Evolutionary conservation across 2,113 vertebrate genomes (phyloP).

Genomic region (Dunckerocampus dactyliophorus): DNA sequence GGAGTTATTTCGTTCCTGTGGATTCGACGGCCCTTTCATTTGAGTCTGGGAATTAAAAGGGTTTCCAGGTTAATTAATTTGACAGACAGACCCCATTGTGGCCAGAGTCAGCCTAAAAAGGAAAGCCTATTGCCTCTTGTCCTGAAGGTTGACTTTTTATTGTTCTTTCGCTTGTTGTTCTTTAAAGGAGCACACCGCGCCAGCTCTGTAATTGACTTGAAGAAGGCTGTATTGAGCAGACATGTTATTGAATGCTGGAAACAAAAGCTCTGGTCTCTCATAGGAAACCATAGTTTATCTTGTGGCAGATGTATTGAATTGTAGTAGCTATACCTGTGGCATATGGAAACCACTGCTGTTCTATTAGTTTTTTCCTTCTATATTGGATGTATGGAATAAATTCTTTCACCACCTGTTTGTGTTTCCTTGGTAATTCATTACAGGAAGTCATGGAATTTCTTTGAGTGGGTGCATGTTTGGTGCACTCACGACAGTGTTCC

Average conservation of each 20-base stretch:
- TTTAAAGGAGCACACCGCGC: slow-evolving; percentile 29
- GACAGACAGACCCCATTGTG: slow-evolving; percentile 69
- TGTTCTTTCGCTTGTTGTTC: slow-evolving; percentile 50
- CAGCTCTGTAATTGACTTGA: slow-evolving; percentile 55
- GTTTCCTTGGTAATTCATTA: slow-evolving; percentile 31
- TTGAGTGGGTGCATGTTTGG: slow-evolving; percentile 13
- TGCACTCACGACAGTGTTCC: slow-evolving; percentile 10
- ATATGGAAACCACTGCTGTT: slow-evolving; percentile 21
- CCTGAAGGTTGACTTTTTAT: slow-evolving; percentile 61
- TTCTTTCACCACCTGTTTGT: slow-evolving; percentile 14
- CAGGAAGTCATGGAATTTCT: slow-evolving; percentile 41
- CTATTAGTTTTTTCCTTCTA: slow-evolving; percentile 29
- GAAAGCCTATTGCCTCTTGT: slow-evolving; percentile 58
- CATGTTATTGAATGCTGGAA: slow-evolving; percentile 45
- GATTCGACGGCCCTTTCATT: slow-evolving; percentile 52
- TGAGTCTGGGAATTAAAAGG: slow-evolving; percentile 55
- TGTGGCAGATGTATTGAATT: slow-evolving; percentile 24
- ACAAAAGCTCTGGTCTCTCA: slow-evolving; percentile 41
- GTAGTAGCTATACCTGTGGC: slow-evolving; percentile 2
- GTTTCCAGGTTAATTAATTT: slow-evolving; percentile 71
- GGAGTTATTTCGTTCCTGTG: slow-evolving; percentile 53
- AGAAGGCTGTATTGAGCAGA: slow-evolving; percentile 46
- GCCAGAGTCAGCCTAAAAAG: slow-evolving; percentile 50
- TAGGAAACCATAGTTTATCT: slow-evolving; percentile 27
- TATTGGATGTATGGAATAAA: slow-evolving; percentile 12